Evolutionary conservation across 1,140 invertebrate genomes (phyloP).

Genomic region (Atta texana): DNA sequence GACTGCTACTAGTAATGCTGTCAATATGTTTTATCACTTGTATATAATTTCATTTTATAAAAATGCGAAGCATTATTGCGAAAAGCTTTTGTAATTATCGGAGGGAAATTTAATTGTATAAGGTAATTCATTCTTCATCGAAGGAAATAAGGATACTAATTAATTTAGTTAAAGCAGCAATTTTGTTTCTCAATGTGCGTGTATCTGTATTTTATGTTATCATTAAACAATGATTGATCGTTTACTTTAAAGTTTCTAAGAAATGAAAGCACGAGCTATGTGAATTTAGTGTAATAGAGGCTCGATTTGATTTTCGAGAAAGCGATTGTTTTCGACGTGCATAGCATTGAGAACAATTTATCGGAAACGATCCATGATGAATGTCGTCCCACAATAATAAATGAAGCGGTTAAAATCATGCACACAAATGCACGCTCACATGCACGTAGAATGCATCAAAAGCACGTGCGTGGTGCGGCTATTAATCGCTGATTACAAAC

Average conservation of each 20-base stretch:
- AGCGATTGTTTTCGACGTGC: not conserved
- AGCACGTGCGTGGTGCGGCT: conserved; percentile 35
- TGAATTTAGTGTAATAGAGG: not conserved
- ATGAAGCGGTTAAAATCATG: not conserved
- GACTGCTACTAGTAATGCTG: too few relatives aligned
- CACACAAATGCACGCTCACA: not conserved
- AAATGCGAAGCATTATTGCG: too few relatives aligned
- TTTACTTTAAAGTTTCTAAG: not conserved
- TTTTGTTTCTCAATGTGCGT: not conserved
- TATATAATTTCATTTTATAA: too few relatives aligned
- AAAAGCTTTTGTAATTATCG: too few relatives aligned
- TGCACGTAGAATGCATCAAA: conserved; percentile 44
- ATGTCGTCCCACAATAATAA: conserved; percentile 26
- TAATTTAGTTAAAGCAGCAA: too few relatives aligned
- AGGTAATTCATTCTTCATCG: too few relatives aligned
- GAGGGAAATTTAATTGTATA: too few relatives aligned
- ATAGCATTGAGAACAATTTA: not conserved
- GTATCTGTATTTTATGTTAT: not conserved
- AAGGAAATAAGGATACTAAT: too few relatives aligned
- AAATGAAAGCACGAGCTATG: not conserved
- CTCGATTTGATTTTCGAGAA: not conserved
- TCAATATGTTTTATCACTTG: too few relatives aligned
- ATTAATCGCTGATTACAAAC: conserved; percentile 7
- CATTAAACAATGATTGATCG: not conserved
- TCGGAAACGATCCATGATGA: conserved; percentile 20